phyloP scores from a whole-genome alignment of 2,113 vertebrate genomes.

The Opisthocomus hoazin region DNA sequence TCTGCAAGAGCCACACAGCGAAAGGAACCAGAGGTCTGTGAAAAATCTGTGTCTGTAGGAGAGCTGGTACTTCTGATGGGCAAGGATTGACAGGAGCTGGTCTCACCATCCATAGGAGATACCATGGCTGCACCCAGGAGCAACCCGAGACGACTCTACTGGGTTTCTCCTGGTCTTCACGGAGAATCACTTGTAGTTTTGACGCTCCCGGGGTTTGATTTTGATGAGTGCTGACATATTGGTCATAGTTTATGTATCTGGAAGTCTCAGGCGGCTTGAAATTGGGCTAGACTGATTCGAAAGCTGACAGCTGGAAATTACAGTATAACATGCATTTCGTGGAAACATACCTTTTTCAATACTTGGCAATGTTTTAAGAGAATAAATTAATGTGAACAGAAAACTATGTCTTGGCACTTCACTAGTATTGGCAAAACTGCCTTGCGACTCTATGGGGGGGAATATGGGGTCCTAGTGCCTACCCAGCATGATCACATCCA shows the following conservation, averaged over 20 bases:
- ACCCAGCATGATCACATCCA: neutral
- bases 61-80: neutral
- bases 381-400: neutral
- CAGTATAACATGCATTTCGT: neutral
- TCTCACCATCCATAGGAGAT: neutral
- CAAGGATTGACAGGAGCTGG: neutral
- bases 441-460: neutral
- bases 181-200: neutral
- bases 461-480: neutral
- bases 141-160: accelerated
- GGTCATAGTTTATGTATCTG: neutral
- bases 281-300: neutral
- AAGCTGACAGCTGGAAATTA: neutral
- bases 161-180: neutral
- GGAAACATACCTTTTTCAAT: neutral
- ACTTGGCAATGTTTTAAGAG: neutral
- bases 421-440: neutral
- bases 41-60: neutral
- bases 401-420: neutral
- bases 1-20: neutral
- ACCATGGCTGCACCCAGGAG: neutral
- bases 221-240: neutral
- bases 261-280: neutral
- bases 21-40: neutral
- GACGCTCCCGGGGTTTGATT: neutral